Base-by-base conservation (phyloP, 2,888 invertebrate species). In the Callimorpha dominula region DNA sequence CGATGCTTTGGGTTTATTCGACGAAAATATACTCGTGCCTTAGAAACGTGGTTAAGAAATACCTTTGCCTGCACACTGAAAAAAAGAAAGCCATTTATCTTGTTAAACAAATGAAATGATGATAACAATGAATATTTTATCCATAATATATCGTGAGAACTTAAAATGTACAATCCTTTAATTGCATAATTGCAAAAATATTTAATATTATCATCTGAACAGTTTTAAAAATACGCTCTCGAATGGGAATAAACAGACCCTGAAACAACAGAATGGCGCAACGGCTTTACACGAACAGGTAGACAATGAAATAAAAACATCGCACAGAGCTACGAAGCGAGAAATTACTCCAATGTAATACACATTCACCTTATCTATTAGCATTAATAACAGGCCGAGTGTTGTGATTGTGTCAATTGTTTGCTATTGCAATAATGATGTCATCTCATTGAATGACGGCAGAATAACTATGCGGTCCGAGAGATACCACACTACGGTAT, bases 391-490 rank as follows among this genome's bases (percentile, higher is more conserved):
- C 66, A 75, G 80, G 80, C 81, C 78, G 78, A 72, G 79, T 86
- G 87, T 88, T 88, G 86, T 89, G 89, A 88, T 86, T 84, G 80
- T 83, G 81, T 81, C 88, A 89, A 89, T 89, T 87, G 88, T 87
- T 84, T 82, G 81, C 76, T 75, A 75, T 80, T 82, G 81, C 84
- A 85, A 85, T 85, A 85, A 86, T 89, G 88, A 88, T 87, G 86
- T 89, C 89, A 90, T 88, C 78, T 77, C 76, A 83, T 82, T 79
- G 82, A 86, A 84, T 84, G 81, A 82, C 83, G 83, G 83, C 81
- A 78, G 68, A 66, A 63, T 68, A 64, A 63, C 73, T 71, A 70
- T 57, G 70, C 67, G 68, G 70, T 68, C 68, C 52, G 64, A 73
- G 67, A 62, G 52, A 74, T 72, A 72, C 66, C 65, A 65, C 57